Percentiles rank a stretch among this genome's conserved stretches.
These are phyloP conservation scores for Fregata magnificens DNA, from an alignment of 2,113 vertebrate genomes.

Conservation along the genomic window DNA sequence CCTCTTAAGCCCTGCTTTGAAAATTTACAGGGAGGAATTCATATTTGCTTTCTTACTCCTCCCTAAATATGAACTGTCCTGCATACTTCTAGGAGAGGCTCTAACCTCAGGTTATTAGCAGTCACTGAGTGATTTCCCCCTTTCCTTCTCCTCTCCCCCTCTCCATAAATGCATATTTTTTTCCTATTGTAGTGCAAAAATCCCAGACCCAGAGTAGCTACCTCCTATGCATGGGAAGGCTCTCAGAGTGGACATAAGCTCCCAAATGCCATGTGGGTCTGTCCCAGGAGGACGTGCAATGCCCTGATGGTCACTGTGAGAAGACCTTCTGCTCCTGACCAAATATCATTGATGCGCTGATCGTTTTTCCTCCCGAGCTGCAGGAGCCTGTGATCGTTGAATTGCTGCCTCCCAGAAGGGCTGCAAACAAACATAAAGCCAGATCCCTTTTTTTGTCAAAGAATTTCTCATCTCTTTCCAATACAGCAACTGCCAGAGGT, in stretches of 20 bases:
- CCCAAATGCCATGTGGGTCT: not conserved
- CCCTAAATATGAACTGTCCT: not conserved
- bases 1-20: not conserved
- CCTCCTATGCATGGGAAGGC: not conserved
- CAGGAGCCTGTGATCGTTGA: not conserved
- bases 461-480: not conserved
- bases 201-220: not conserved
- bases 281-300: accelerated
- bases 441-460: not conserved
- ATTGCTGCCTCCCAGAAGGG: not conserved
- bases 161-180: not conserved
- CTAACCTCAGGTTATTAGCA: not conserved
- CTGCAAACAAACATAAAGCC: not conserved
- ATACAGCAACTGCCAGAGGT: not conserved
- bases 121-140: not conserved
- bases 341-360: accelerated
- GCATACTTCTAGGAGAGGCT: not conserved
- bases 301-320: not conserved
- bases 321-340: not conserved
- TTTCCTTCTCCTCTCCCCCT: not conserved
- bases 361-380: not conserved
- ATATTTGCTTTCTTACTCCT: not conserved
- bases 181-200: not conserved
- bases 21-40: not conserved
- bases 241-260: not conserved